These are phyloP conservation scores for Drosophila aldrichi DNA, from an alignment of 2,888 invertebrate species.

Conservation along the genomic window DNA sequence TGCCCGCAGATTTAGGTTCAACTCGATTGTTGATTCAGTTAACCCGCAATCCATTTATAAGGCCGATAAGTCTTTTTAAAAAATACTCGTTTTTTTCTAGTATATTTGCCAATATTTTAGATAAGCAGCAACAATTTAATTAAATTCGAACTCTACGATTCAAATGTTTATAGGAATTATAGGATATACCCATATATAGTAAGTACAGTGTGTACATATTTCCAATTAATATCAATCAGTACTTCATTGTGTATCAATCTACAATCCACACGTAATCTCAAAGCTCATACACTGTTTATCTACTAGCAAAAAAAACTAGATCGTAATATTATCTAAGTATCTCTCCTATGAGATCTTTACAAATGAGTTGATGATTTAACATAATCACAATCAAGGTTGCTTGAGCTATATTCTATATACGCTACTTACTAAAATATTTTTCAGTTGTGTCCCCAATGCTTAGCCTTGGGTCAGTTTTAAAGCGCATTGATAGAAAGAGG, in stretches of 20 bases:
- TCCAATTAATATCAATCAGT: no score
- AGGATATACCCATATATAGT: not conserved
- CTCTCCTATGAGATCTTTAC: no score
- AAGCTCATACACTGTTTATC: not conserved
- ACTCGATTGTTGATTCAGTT: conserved; percentile 1
- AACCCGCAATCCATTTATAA: conserved; percentile 6
- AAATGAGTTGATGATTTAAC: no score
- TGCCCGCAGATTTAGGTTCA: conserved; percentile 9
- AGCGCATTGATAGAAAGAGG: not conserved
- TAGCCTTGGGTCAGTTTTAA: not conserved
- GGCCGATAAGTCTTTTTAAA: not conserved
- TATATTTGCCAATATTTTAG: not conserved
- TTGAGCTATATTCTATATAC: no score
- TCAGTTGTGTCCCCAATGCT: not conserved
- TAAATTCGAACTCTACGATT: not conserved
- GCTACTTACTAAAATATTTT: no score
- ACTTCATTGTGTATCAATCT: no score
- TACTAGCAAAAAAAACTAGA: no score
- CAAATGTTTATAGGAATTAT: not conserved
- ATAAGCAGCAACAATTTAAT: conserved; percentile 1
- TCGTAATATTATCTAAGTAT: no score
- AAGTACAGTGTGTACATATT: no score
- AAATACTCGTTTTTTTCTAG: not conserved
- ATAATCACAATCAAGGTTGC: no score
- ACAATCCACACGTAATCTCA: no score